These are phyloP conservation scores for Palloptera scutellata DNA, from an alignment of 2,888 invertebrate genomes.

Conservation along the genomic window DNA sequence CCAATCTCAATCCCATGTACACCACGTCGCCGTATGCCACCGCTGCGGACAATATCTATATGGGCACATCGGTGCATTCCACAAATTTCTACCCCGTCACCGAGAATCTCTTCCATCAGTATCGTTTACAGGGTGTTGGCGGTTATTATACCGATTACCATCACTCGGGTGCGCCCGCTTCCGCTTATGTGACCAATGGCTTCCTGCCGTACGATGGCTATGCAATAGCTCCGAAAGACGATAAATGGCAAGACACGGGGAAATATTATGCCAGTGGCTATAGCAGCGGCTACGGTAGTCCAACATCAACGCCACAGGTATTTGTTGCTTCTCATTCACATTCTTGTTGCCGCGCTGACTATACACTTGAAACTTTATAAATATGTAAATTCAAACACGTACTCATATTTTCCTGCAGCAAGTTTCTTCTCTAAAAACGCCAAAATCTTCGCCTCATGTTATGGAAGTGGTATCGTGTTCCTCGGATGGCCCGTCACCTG, in stretches of 20 bases:
- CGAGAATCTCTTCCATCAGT: constrained; percentile 89
- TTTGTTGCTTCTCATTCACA: constrained; percentile 12
- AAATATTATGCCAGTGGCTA: constrained; percentile 67
- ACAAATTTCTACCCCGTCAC: constrained; percentile 79
- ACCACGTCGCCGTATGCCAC: constrained; percentile 79
- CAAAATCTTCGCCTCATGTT: constrained; percentile 64
- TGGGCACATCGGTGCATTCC: constrained; percentile 68
- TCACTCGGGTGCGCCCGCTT: constrained; percentile 68
- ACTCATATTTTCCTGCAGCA: constrained; percentile 45
- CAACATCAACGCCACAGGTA: constrained; percentile 63
- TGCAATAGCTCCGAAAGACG: constrained; percentile 66
- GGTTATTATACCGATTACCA: constrained; percentile 83
- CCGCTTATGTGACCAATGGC: constrained; percentile 79
- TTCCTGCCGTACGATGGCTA: constrained; percentile 74
- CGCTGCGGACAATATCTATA: constrained; percentile 68
- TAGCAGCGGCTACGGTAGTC: constrained; percentile 63
- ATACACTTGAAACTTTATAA: no score
- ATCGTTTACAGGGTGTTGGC: constrained; percentile 79
- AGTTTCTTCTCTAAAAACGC: constrained; percentile 61
- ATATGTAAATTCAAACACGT: not conserved
- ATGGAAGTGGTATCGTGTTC: constrained; percentile 65
- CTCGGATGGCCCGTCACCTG: constrained; percentile 63
- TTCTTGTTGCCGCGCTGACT: constrained; percentile 13
- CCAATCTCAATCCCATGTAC: constrained; percentile 81
- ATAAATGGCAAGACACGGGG: constrained; percentile 64